Evolutionary conservation across 2,888 invertebrate species (phyloP).

Genomic region (Oxycera nigricornis): DNA sequence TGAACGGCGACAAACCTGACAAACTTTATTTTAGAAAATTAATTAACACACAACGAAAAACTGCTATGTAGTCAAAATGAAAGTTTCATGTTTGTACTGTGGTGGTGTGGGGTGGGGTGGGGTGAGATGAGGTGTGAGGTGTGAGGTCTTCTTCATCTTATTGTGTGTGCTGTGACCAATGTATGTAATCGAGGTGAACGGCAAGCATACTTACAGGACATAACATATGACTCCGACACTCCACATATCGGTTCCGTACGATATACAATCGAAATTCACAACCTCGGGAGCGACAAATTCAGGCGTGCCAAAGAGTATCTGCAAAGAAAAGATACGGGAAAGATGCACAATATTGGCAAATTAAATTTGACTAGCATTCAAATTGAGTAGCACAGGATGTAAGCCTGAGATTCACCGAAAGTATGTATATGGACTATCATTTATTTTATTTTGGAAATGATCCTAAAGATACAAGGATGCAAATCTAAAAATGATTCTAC

Average conservation of each 20-base stretch:
- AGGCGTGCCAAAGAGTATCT: constrained; percentile 94
- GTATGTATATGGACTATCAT: no score
- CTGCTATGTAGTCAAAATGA: constrained; percentile 34
- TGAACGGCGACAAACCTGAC: constrained; percentile 97
- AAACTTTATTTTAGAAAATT: constrained; percentile 66
- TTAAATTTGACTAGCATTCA: no score
- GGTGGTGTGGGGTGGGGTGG: no score
- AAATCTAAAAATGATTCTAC: no score
- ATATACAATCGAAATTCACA: constrained; percentile 97
- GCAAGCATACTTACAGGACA: constrained; percentile 83
- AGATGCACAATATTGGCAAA: no score
- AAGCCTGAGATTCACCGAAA: no score
- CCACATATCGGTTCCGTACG: constrained; percentile 98
- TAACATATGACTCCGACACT: constrained; percentile 98
- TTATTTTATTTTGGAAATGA: no score
- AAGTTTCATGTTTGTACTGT: constrained; percentile 28
- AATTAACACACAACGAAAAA: constrained; percentile 41
- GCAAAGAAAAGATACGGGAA: constrained; percentile 25
- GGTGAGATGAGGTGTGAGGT: no score
- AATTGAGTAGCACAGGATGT: no score
- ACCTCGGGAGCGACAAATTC: constrained; percentile 99
- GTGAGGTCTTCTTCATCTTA: no score
- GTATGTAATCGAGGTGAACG: not conserved
- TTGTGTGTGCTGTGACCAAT: not conserved
- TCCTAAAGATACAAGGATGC: no score